These are phyloP conservation scores for Carettochelys insculpta DNA, from an alignment of 2,113 vertebrate species.

Conservation along the genomic window DNA sequence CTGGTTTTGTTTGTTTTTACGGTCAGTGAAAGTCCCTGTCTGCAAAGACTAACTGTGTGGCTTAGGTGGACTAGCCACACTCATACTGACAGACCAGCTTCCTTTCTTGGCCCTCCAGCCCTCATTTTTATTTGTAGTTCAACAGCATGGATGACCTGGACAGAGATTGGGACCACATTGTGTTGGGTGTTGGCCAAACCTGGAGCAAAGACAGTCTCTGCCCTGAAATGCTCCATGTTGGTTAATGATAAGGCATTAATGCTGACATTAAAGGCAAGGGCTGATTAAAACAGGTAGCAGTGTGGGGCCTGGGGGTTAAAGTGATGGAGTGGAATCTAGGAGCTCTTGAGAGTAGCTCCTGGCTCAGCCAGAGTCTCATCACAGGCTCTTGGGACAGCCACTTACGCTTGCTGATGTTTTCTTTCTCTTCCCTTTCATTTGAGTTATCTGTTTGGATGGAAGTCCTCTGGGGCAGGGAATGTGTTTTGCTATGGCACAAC, in stretches of 20 bases:
- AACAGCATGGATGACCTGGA: rapidly evolving
- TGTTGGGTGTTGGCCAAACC: not conserved
- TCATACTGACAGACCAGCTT: not conserved
- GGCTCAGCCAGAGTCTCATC: not conserved
- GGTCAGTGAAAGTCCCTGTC: not conserved
- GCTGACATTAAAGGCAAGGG: too few species aligned
- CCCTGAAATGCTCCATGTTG: not conserved
- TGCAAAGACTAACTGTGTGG: too few species aligned
- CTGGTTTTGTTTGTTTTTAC: not conserved
- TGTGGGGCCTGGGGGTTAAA: not conserved
- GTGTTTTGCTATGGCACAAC: rapidly evolving
- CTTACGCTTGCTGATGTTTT: not conserved
- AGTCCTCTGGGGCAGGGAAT: not conserved
- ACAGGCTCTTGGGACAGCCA: not conserved
- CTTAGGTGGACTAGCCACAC: not conserved
- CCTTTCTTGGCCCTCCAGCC: not conserved
- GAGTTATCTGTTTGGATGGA: not conserved
- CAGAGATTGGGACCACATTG: not conserved
- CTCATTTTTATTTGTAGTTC: not conserved
- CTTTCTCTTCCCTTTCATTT: rapidly evolving
- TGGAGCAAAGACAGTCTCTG: not conserved
- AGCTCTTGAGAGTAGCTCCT: not conserved
- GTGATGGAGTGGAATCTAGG: not conserved
- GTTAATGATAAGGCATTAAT: not conserved
- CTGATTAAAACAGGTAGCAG: too few species aligned